Evolutionary conservation across 2,113 vertebrate species (phyloP).

Genomic region (Motacilla alba): DNA sequence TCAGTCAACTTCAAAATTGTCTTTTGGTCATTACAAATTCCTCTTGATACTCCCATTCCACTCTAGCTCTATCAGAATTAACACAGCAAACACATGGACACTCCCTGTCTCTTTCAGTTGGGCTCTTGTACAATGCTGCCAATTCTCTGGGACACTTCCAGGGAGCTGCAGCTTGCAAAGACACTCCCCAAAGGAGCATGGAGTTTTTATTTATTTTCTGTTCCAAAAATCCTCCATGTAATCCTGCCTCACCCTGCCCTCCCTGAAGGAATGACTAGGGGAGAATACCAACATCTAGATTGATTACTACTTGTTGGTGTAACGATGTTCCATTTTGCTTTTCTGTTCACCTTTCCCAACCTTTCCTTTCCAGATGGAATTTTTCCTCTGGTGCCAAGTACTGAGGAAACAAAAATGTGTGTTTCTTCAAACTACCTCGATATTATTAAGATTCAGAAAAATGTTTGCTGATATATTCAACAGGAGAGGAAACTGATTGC

Average conservation of each 20-base stretch:
- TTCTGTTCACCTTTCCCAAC: neutral
- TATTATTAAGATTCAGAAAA: slow-evolving; percentile 1
- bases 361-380: neutral
- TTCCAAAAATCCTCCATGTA: neutral
- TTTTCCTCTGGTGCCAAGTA: neutral
- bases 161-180: neutral
- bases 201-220: neutral
- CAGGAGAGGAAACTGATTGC: neutral
- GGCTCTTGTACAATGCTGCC: neutral
- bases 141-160: neutral
- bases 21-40: neutral
- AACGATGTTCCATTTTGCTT: neutral
- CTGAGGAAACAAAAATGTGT: neutral
- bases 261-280: neutral
- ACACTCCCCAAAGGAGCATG: neutral
- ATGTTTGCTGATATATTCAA: neutral
- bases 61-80: neutral
- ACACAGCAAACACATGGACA: neutral
- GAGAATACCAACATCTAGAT: neutral
- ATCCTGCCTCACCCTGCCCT: neutral
- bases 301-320: neutral
- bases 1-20: neutral
- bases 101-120: neutral
- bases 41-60: neutral
- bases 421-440: neutral